These are phyloP conservation scores for Hypomesus transpacificus DNA, from an alignment of 2,113 vertebrate species.

Conservation along the genomic window DNA sequence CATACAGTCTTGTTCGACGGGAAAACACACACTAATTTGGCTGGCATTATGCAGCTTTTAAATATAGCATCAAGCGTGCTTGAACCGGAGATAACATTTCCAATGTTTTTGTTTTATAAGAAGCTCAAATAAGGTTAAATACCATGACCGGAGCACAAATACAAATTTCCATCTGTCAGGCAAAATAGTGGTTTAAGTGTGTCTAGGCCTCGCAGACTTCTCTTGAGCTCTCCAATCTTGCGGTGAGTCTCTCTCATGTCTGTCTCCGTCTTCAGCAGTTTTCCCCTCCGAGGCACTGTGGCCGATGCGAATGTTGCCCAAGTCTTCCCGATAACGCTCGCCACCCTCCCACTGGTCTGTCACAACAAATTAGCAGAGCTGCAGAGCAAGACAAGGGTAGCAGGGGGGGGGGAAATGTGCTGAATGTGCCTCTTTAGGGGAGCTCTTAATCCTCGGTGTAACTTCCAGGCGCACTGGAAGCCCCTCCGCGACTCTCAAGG, in stretches of 20 bases:
- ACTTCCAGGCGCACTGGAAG: too few species aligned
- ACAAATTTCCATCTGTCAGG: not conserved
- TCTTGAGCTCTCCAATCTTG: too few species aligned
- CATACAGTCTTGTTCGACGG: not conserved
- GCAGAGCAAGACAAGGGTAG: not conserved
- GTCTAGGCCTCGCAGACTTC: too few species aligned
- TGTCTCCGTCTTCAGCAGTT: too few species aligned
- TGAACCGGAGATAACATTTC: not conserved
- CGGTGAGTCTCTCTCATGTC: too few species aligned
- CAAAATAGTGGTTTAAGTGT: not conserved
- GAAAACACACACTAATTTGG: constrained; percentile 1
- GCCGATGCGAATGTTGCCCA: too few species aligned
- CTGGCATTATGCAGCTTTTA: constrained; percentile 1
- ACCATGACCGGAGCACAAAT: not conserved
- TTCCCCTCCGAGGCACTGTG: too few species aligned
- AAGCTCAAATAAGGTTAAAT: constrained; percentile 3
- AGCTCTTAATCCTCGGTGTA: not conserved
- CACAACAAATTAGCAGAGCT: not conserved
- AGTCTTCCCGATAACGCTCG: not conserved
- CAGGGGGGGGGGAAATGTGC: not conserved
- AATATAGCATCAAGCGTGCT: not conserved
- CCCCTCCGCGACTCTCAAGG: too few species aligned
- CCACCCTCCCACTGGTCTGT: not conserved
- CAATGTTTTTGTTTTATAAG: not conserved
- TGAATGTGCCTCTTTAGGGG: not conserved